These are phyloP conservation scores for Hiodon alosoides DNA, from an alignment of 2,113 vertebrate genomes.

Conservation along the genomic window DNA sequence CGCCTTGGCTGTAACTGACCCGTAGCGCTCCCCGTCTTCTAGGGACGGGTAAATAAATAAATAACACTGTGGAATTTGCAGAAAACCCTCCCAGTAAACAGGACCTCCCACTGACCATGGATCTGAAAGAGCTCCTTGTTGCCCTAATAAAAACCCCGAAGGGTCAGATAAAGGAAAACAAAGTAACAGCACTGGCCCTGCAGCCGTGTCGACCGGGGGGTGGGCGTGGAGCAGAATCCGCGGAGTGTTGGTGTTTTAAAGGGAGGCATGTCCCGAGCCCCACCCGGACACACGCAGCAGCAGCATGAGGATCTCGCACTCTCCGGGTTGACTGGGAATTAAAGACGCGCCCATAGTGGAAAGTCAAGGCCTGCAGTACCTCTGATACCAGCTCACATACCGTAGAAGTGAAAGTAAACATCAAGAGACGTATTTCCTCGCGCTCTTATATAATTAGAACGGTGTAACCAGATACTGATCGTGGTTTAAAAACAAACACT, in stretches of 20 bases:
- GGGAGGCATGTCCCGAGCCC: not conserved
- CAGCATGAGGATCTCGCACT: too few species aligned
- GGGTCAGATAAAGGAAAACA: constrained; percentile 25
- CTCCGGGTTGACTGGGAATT: too few species aligned
- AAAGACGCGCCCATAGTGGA: too few species aligned
- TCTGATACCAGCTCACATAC: too few species aligned
- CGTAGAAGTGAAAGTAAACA: too few species aligned
- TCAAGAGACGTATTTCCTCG: too few species aligned
- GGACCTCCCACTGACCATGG: constrained; percentile 44
- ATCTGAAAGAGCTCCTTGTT: constrained; percentile 42
- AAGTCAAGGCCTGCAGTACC: too few species aligned
- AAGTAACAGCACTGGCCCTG: not conserved
- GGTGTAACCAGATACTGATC: too few species aligned
- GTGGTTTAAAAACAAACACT: too few species aligned
- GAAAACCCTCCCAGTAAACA: constrained; percentile 42
- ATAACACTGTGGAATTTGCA: constrained; percentile 28
- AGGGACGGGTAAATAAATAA: not conserved
- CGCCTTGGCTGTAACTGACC: not conserved
- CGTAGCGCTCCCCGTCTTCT: not conserved
- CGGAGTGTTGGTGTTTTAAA: not conserved
- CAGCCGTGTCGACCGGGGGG: constrained; percentile 23
- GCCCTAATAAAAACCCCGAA: constrained; percentile 29
- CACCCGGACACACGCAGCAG: not conserved
- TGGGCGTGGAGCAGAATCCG: constrained; percentile 26
- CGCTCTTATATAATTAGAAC: too few species aligned